Evolutionary conservation across 37 sponge, comb jelly and placozoan genomes (phyloP).

Genomic region (Aplysina aerophoba): DNA sequence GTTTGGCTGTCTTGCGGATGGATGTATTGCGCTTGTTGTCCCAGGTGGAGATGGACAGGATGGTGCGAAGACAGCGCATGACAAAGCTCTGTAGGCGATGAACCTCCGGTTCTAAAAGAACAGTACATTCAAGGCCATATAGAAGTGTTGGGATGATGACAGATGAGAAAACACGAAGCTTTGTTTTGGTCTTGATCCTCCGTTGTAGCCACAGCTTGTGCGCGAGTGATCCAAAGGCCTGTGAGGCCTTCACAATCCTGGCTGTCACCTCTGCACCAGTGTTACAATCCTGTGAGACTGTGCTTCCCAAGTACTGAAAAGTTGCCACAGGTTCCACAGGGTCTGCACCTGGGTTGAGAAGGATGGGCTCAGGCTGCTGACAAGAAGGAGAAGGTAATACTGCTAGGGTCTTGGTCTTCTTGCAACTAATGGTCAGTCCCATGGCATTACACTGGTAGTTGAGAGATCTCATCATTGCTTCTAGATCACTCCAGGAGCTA

Average conservation of each 20-base stretch:
- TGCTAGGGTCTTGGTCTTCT: slow-evolving; percentile 22
- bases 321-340: slow-evolving; percentile 19
- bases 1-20: slow-evolving; percentile 29
- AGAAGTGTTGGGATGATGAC: slow-evolving; percentile 17
- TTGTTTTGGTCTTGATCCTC: slow-evolving; percentile 17
- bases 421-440: slow-evolving; percentile 27
- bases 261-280: slow-evolving; percentile 6
- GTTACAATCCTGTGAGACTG: slow-evolving; percentile 23
- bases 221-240: slow-evolving; percentile 13
- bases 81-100: slow-evolving; percentile 22
- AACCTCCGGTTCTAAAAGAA: slow-evolving; percentile 4
- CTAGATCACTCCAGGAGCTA: slow-evolving; percentile 16
- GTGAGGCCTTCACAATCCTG: slow-evolving; percentile 23
- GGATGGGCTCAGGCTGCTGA: slow-evolving; percentile 16
- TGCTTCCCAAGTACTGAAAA: slow-evolving; percentile 18
- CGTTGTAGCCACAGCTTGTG: background rate
- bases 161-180: slow-evolving; percentile 11
- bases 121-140: slow-evolving; percentile 15
- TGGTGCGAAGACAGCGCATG: slow-evolving; percentile 8
- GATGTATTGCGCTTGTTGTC: slow-evolving; percentile 26
- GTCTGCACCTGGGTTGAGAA: slow-evolving; percentile 20
- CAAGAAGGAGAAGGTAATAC: slow-evolving; percentile 18
- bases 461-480: slow-evolving; percentile 8
- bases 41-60: slow-evolving; percentile 26
- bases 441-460: slow-evolving; percentile 10